These are phyloP conservation scores for Lottia gigantea DNA, from an alignment of 2,888 invertebrate species.

Conservation along the genomic window DNA sequence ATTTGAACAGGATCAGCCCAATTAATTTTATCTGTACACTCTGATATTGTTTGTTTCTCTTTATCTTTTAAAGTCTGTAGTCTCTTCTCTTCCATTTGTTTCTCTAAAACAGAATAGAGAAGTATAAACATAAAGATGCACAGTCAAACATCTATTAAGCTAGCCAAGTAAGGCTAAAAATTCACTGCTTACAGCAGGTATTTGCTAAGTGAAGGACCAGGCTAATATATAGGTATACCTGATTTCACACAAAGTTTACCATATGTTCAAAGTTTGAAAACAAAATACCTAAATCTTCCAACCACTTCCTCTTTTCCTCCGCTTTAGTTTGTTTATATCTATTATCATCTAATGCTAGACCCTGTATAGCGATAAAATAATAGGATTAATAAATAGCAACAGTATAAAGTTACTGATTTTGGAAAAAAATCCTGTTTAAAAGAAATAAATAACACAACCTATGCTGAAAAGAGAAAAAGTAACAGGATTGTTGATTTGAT, in stretches of 20 bases:
- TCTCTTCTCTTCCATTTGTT: conserved; percentile 65
- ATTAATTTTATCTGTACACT: not conserved
- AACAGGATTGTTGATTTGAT: too few relatives aligned
- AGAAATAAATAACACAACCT: too few relatives aligned
- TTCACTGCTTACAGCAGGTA: too few relatives aligned
- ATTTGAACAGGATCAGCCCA: not conserved
- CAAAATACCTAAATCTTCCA: conserved; percentile 59
- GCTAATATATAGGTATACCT: too few relatives aligned
- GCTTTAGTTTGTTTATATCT: conserved; percentile 47
- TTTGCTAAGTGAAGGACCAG: too few relatives aligned
- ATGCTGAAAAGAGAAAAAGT: too few relatives aligned
- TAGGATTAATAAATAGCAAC: too few relatives aligned
- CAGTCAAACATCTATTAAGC: not conserved
- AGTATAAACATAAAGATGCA: not conserved
- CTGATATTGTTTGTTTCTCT: conserved; percentile 30
- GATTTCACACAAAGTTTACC: too few relatives aligned
- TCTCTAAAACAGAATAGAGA: conserved; percentile 34
- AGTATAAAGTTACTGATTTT: too few relatives aligned
- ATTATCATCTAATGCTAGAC: conserved; percentile 39
- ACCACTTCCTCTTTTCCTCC: conserved; percentile 55
- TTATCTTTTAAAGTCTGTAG: conserved; percentile 22
- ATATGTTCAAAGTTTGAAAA: too few relatives aligned
- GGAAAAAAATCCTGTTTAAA: too few relatives aligned
- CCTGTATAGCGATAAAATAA: conserved; percentile 25
- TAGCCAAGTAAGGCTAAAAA: not conserved